phyloP scores from a whole-genome alignment of 2,888 invertebrate species.

The Pherbina coryleti region DNA sequence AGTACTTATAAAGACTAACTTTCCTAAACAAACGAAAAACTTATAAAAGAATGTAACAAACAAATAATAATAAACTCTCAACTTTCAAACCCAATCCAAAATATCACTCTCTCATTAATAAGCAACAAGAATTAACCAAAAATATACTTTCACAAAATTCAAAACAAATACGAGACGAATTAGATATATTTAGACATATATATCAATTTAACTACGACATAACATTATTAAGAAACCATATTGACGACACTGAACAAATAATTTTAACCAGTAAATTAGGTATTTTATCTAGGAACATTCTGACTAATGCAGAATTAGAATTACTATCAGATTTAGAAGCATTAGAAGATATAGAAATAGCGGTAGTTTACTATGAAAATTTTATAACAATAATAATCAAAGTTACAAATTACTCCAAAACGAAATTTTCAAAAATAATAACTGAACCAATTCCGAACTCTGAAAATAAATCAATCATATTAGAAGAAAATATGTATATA shows the following conservation, averaged over 20 bases:
- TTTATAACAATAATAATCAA: conserved; percentile 38
- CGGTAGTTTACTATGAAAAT: conserved; percentile 33
- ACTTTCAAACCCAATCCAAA: conserved; percentile 22
- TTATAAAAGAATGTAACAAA: conserved; percentile 16
- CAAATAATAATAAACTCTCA: conserved; percentile 30
- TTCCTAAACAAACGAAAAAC: conserved; percentile 29
- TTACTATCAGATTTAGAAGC: conserved; percentile 44
- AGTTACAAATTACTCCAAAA: conserved; percentile 33
- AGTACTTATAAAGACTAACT: neutral
- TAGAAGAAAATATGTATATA: conserved; percentile 31
- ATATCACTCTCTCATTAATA: conserved; percentile 47
- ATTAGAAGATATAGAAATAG: conserved; percentile 40
- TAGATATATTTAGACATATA: conserved; percentile 42
- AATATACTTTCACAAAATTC: conserved; percentile 45
- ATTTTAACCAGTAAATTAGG: conserved; percentile 46
- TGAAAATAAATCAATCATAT: conserved; percentile 36
- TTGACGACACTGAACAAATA: conserved; percentile 43
- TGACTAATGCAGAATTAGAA: conserved; percentile 40
- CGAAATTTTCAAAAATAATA: conserved; percentile 32
- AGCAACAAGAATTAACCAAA: conserved; percentile 41
- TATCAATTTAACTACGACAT: conserved; percentile 47
- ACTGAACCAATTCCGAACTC: conserved; percentile 39
- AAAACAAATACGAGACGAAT: conserved; percentile 44
- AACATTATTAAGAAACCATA: conserved; percentile 38
- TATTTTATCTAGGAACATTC: conserved; percentile 43